Conservation (phyloP, 2,888 invertebrate genomes). For the Ormyrus rosae region DNA sequence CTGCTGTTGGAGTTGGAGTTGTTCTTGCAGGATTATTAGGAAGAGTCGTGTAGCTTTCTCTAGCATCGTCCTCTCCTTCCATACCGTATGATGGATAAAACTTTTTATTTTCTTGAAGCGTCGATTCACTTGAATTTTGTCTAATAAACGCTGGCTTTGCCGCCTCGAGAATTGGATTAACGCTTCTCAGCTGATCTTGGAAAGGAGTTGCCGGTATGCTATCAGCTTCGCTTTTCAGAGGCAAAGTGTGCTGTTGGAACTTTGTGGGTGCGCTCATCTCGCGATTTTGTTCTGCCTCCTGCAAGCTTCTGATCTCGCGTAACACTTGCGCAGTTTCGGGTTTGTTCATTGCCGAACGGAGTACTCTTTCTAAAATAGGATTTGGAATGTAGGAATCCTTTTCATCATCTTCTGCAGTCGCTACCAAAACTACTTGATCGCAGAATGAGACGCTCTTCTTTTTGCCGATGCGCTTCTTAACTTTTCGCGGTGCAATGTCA, state of each 20-base stretch:
- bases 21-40: slow-evolving; percentile 59
- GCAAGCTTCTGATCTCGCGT: slow-evolving; percentile 77
- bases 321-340: slow-evolving; percentile 79
- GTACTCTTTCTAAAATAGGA: slow-evolving; percentile 90
- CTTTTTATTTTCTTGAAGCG: slow-evolving; percentile 65
- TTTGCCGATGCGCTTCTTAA: slow-evolving; percentile 81
- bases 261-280: slow-evolving; percentile 72
- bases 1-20: slow-evolving; percentile 62
- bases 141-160: slow-evolving; percentile 62
- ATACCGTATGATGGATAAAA: slow-evolving; percentile 47
- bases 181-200: slow-evolving; percentile 72
- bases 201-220: slow-evolving; percentile 71
- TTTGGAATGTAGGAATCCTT: slow-evolving; percentile 94
- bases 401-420: slow-evolving; percentile 94
- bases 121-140: slow-evolving; percentile 66
- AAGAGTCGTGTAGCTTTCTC: slow-evolving; percentile 62
- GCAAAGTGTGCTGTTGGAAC: slow-evolving; percentile 76
- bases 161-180: slow-evolving; percentile 67
- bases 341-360: slow-evolving; percentile 88
- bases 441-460: slow-evolving; percentile 97
- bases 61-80: slow-evolving; percentile 65
- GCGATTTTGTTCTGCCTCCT: slow-evolving; percentile 74
- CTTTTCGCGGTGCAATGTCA: slow-evolving; percentile 76
- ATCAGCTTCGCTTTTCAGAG: slow-evolving; percentile 72
- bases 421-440: slow-evolving; percentile 94